phyloP scores from a whole-genome alignment of 2,888 invertebrate species.

The Drosophila yooni region DNA sequence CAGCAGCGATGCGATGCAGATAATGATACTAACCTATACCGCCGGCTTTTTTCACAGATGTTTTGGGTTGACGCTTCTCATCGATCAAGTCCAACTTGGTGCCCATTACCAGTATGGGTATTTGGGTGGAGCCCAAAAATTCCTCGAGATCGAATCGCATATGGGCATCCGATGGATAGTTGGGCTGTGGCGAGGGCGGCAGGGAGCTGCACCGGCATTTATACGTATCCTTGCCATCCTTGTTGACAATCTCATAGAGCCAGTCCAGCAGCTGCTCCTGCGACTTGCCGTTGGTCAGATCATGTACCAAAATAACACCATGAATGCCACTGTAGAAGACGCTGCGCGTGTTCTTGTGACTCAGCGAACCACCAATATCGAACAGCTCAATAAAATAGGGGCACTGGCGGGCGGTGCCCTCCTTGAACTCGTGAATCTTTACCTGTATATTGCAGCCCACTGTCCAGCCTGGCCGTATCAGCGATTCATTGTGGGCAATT shows the following conservation, averaged over 20 bases:
- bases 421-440: constrained; percentile 96
- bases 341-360: constrained; percentile 95
- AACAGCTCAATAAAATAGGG: constrained; percentile 97
- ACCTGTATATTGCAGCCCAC: constrained; percentile 98
- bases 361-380: constrained; percentile 98
- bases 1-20: neutral
- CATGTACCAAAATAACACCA: constrained; percentile 98
- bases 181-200: constrained; percentile 40
- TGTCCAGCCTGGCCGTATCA: constrained; percentile 96
- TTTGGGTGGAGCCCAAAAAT: constrained; percentile 93
- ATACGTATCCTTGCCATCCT: constrained; percentile 87
- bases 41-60: constrained; percentile 80
- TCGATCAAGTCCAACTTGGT: constrained; percentile 95
- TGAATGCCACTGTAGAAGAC: constrained; percentile 97
- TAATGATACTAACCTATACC: constrained; percentile 78
- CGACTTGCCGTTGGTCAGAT: constrained; percentile 97
- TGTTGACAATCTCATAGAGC: constrained; percentile 95
- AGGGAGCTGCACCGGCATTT: constrained; percentile 55
- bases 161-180: constrained; percentile 37
- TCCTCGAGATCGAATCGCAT: constrained; percentile 91
- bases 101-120: constrained; percentile 97
- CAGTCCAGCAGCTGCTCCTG: constrained; percentile 97
- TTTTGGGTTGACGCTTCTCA: constrained; percentile 88
- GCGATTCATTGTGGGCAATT: constrained; percentile 94
- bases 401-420: constrained; percentile 95